Base-by-base conservation (phyloP, 2,888 invertebrate species). In the Tachina grossa region DNA sequence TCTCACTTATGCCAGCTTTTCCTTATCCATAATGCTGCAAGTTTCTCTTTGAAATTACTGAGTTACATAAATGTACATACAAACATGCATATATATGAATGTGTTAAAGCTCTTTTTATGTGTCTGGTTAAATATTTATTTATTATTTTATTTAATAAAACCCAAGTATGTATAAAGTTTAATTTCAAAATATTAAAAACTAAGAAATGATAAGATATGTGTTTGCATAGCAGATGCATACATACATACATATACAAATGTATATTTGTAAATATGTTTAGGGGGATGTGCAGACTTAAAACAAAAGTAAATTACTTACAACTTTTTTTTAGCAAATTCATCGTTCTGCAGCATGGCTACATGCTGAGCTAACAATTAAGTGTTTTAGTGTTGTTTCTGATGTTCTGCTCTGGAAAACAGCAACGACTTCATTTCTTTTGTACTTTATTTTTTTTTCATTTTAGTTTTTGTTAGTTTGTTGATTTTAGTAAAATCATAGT, bases 341-440 rank as follows among this genome's bases (percentile, higher is more conserved):
- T 85, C 85, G 85, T 85, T 85, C 85, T 85, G 85, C 85, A 76
- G 79, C 83, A 85, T 85, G 85, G 55, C 63, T 85, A 83, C 85
- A 85, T 85, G 85, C 85, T 85, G 79, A 83, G 85, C 85, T 76
- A 80, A 85, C 85, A 85, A 85, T 85, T 85, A 85, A 85, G 83
- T 83, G 66, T 83, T 83, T 80, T 68, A 83, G 83, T 83, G 77
- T 83, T 85, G 79, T 80, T 85, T 71, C 79, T 72, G 83, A 85
- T 85, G 85, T 85, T 85, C 69, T 85, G 85, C 85, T 85, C 85
- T 85, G 85, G 83, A 83, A 85, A 85, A 76, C 83, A 72, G 75
- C 85, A 83, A 85, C 61, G 83, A 83, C 78, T 85, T 85, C 57
- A 78, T 55, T 16, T 45, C 16, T 47, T 71, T 9, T 77, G 31